Conservation (phyloP, 2,113 vertebrate species). For the Porphyrio hochstetteri region DNA sequence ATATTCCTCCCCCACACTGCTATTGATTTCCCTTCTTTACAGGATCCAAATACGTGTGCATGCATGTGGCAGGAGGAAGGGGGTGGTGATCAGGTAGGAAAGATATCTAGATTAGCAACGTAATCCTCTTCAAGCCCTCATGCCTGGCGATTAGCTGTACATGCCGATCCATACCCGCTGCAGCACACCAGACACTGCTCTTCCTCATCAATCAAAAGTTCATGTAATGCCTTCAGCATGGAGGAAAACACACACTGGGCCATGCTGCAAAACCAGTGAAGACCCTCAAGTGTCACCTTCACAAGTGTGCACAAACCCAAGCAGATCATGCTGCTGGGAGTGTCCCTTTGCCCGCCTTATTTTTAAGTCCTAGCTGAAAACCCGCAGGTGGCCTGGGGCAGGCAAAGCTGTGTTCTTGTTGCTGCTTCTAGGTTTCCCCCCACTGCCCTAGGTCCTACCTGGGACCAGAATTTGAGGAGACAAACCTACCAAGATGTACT, state of each 20-base stretch:
- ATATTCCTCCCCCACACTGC: neutral
- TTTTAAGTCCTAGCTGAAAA: neutral
- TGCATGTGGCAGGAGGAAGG: neutral
- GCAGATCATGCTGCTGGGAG: neutral
- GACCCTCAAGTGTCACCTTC: neutral
- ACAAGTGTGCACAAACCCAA: neutral
- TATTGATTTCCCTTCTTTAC: neutral
- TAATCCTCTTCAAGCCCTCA: constrained; percentile 9
- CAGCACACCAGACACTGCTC: neutral
- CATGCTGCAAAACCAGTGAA: neutral
- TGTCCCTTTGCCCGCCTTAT: neutral
- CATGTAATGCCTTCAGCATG: rapidly evolving
- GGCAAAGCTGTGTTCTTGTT: neutral
- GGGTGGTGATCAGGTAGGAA: neutral
- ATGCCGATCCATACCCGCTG: constrained; percentile 5
- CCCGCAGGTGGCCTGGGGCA: neutral
- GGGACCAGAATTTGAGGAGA: neutral
- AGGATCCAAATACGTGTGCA: neutral
- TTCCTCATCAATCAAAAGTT: neutral
- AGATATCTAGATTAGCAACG: neutral
- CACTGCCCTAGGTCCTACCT: neutral
- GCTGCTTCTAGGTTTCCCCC: neutral
- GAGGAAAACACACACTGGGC: neutral
- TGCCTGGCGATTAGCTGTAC: constrained; percentile 31
- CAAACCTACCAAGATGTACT: neutral